Percentiles rank a stretch among this genome's conserved stretches.
phyloP scores from a whole-genome alignment of 2,888 invertebrate genomes.

The Drosophila cognata region DNA sequence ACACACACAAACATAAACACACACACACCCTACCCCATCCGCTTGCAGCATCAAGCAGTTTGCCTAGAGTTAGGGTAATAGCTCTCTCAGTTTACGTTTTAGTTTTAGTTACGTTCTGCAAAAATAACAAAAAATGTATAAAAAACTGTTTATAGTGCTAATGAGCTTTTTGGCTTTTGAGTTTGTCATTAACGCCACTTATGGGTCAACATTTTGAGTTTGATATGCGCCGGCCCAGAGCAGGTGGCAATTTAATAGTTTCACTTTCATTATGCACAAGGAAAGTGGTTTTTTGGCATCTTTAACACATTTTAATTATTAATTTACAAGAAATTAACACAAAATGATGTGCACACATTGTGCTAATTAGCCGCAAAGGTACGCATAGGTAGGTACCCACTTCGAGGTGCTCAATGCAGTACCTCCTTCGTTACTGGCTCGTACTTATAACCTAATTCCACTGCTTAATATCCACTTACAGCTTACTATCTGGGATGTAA shows the following conservation, averaged over 20 bases:
- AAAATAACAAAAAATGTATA: not conserved
- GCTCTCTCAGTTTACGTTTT: not conserved
- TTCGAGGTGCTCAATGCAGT: not conserved
- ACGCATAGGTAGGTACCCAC: not conserved
- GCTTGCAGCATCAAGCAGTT: not conserved
- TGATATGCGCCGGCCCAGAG: not conserved
- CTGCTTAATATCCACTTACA: not conserved
- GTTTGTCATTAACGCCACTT: not conserved
- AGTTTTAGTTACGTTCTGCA: conserved; percentile 10
- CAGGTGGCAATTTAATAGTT: not conserved
- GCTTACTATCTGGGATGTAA: not conserved
- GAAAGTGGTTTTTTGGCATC: not conserved
- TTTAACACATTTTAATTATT: not conserved
- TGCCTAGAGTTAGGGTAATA: conserved; percentile 17
- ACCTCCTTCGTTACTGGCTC: not conserved
- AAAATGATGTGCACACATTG: too few relatives aligned
- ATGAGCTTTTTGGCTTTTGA: conserved; percentile 22
- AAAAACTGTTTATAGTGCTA: conserved; percentile 13
- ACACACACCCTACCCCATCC: not conserved
- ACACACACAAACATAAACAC: not conserved
- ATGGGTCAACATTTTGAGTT: conserved; percentile 1
- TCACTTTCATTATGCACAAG: not conserved
- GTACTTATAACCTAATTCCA: not conserved
- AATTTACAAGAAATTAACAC: not conserved
- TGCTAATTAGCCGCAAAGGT: too few relatives aligned